These are phyloP conservation scores for Wasmannia auropunctata DNA, from an alignment of 1,140 invertebrate genomes.

Conservation along the genomic window DNA sequence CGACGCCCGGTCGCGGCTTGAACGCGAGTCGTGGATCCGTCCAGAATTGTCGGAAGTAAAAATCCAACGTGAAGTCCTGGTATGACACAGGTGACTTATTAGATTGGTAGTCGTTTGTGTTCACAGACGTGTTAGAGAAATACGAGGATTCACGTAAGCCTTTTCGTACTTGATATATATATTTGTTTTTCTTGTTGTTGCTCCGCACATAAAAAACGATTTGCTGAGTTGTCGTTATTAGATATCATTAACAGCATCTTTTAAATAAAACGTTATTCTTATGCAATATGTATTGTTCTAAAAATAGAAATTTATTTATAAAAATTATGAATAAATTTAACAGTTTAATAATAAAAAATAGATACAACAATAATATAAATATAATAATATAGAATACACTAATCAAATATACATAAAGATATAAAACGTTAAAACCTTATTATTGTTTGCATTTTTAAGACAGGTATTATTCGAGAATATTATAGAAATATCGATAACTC, in stretches of 20 bases:
- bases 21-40: conserved; percentile 97
- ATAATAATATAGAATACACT: neutral
- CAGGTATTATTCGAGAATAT: neutral
- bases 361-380: neutral
- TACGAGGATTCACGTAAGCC: conserved; percentile 48
- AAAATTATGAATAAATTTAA: conserved; percentile 2
- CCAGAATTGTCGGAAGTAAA: conserved; percentile 99
- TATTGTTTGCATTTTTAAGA: neutral
- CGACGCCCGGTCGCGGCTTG: conserved; percentile 93
- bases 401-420: neutral
- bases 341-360: neutral
- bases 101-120: conserved; percentile 47
- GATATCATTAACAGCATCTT: neutral
- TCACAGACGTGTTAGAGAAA: conserved; percentile 2
- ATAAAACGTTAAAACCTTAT: neutral
- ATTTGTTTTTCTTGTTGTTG: neutral
- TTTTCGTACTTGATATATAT: neutral
- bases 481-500: conserved; percentile 15
- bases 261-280: neutral
- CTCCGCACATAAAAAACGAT: neutral
- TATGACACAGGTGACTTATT: conserved; percentile 58
- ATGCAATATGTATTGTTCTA: neutral
- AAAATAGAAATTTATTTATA: neutral
- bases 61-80: conserved; percentile 99
- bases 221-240: conserved; percentile 1